Evolutionary conservation across 2,113 vertebrate genomes (phyloP), one percentile per base, ranked within the genome.

Genomic region (Notarius quadriscutis): DNA sequence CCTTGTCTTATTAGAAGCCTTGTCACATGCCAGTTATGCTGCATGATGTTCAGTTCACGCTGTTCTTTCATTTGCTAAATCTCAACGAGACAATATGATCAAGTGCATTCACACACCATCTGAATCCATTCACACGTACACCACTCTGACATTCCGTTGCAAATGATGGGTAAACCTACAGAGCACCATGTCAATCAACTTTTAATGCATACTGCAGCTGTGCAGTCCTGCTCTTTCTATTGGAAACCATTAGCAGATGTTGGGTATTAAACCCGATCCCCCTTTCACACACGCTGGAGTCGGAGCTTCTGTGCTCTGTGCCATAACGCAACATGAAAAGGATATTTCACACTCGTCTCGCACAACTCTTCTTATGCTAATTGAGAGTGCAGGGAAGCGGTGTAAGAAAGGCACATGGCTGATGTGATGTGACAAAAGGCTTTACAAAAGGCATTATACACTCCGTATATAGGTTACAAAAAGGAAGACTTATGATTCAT

Each of bases 271-370:
- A 80, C 62, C 77, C 11, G 0, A 15, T 60, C 50, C 62, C 41
- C 15, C 25, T 71, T 55, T 55, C 30, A 20, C 65, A 71, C 41
- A 50, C 81, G 62, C 83, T 30, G 58, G 67, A 86, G 72, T 85
- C 72, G 77, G 60, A 77, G 79, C 58, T 89, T 50, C 63, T 60
- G 17, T 71, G 63, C 84, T 81, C 57, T 60, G 72, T 87, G 51
- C 86, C 84, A 80, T 86, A 81, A 48, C 86, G 62, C 34, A 81
- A 80, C 88, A 89, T 84, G 90, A 89, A 90, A 90, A 89, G 86
- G 71, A 85, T 86, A 87, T 89, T 88, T 89, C 90, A 91, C 88
- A 89, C 86, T 82, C 67, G 79, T 17, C 60, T 86, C 86, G 82
- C 77, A 83, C 27, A n/a, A 12, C 48, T 83, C 17, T 90, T 86